Evolutionary conservation across 1,140 invertebrate species (phyloP).

Genomic region (Procambarus clarkii): DNA sequence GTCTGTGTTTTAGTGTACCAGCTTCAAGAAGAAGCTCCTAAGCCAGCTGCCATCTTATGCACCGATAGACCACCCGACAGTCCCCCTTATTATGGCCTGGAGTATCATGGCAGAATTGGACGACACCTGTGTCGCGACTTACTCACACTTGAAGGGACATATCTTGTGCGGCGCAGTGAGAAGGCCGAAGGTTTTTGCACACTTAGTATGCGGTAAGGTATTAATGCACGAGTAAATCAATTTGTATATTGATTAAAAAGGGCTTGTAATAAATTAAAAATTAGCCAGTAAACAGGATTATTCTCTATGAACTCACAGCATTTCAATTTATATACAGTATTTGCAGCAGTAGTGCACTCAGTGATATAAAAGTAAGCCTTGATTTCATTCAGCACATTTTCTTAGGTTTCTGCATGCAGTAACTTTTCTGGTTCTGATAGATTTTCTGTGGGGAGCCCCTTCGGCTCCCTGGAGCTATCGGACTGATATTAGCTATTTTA

Average conservation of each 20-base stretch:
- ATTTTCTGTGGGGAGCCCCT: too few species aligned
- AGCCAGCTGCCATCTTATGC: conserved; percentile 83
- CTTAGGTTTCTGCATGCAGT: too few species aligned
- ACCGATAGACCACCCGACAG: conserved; percentile 77
- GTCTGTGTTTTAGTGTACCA: conserved; percentile 82
- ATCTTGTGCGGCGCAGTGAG: conserved; percentile 87
- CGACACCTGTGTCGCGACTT: conserved; percentile 83
- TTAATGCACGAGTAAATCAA: background rate
- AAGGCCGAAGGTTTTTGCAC: conserved; percentile 80
- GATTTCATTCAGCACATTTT: too few species aligned
- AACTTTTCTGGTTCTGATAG: too few species aligned
- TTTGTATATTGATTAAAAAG: background rate
- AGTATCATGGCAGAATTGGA: conserved; percentile 86
- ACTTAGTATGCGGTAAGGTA: conserved; percentile 50
- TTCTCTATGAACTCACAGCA: too few species aligned
- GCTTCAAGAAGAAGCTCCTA: conserved; percentile 89
- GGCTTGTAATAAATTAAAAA: too few species aligned
- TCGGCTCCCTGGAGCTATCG: too few species aligned
- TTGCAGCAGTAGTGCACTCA: too few species aligned
- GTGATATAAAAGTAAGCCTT: too few species aligned
- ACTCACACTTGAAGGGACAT: conserved; percentile 85
- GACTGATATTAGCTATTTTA: too few species aligned
- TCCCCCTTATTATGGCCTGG: conserved; percentile 82
- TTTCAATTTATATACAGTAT: too few species aligned
- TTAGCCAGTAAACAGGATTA: too few species aligned